Base-by-base conservation (phyloP, 2,113 vertebrate species). In the Theristicus caerulescens region DNA sequence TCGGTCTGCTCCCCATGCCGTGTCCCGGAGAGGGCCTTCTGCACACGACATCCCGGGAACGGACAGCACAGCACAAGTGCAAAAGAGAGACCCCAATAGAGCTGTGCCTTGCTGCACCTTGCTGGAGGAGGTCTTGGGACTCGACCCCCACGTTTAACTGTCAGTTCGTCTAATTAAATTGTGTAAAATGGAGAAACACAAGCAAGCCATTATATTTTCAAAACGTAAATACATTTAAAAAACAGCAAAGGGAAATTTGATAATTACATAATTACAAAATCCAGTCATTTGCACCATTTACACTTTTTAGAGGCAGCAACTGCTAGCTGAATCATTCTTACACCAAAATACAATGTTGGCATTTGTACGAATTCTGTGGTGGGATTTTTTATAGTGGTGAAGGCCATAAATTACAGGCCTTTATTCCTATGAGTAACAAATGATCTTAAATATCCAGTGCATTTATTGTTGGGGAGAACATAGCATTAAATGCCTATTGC, bases 1-100 rank as follows among this genome's bases (percentile, higher is more conserved):
- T 19, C 8, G 1, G 7, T 4, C 34, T 0, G 36, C 27, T 20
- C 11, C 46, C 1, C 22, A 1, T 2, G 51, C 34, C 18, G 15
- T 10, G 26, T 34, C 7, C 12, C 18, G 14, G 16, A 8, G 17
- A 16, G 25, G 6, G 4, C 7, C 19, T 57, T 16, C 61, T 47
- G 31, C 24, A 2, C 22, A 0, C 46, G 25, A 5, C 58, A 3
- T 18, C 5, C 29, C 26, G 24, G n/a, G 31, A 21, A 13, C 0
- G 38, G 47, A 4, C 11, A 4, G 57, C 44, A 7, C 1, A 7
- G 29, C 46, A 1, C 20, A 5, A 8, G 70, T 3, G 51, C 46
- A 0, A 13, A 6, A 2, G 17, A 6, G 31, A 14, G 66, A 10
- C 17, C 7, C 14, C 46, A 6, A 31, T 1, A 2, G 22, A 2